Evolutionary conservation across 2,888 invertebrate genomes (phyloP).

Genomic region (Molanna angustata): DNA sequence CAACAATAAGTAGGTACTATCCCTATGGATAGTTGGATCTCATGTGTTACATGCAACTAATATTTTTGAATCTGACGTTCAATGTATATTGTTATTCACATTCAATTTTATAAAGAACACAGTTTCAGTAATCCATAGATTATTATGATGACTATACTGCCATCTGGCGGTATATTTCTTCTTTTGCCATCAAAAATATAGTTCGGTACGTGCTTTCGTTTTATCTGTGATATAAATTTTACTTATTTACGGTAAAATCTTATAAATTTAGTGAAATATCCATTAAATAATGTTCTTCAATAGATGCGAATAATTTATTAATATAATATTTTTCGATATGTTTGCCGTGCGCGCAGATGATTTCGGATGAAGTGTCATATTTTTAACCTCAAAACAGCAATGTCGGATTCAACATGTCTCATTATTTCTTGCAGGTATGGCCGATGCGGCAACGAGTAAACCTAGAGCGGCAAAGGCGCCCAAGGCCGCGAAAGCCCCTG

Average conservation of each 20-base stretch:
- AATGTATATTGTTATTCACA: too few relatives aligned
- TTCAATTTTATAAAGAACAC: too few relatives aligned
- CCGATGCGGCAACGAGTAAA: constrained; percentile 55
- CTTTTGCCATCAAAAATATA: constrained; percentile 24
- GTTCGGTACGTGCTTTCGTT: constrained; percentile 21
- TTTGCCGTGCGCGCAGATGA: constrained; percentile 31
- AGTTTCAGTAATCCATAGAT: too few relatives aligned
- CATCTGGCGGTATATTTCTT: constrained; percentile 6
- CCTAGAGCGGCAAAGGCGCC: constrained; percentile 56
- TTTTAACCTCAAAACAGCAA: constrained; percentile 20
- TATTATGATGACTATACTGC: too few relatives aligned
- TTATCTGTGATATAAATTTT: constrained; percentile 16
- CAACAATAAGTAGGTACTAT: too few relatives aligned
- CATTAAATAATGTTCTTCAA: neutral
- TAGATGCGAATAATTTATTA: neutral
- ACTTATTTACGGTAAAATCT: neutral
- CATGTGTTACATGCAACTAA: too few relatives aligned
- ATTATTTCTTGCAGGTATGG: constrained; percentile 51
- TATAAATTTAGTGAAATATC: neutral
- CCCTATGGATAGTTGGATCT: too few relatives aligned
- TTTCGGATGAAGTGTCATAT: constrained; percentile 33
- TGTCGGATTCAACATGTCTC: neutral
- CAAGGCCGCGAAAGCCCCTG: constrained; percentile 49
- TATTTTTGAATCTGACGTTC: too few relatives aligned
- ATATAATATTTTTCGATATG: constrained; percentile 8